Conservation (phyloP, 2,888 invertebrate species). For the Spodoptera picta region DNA sequence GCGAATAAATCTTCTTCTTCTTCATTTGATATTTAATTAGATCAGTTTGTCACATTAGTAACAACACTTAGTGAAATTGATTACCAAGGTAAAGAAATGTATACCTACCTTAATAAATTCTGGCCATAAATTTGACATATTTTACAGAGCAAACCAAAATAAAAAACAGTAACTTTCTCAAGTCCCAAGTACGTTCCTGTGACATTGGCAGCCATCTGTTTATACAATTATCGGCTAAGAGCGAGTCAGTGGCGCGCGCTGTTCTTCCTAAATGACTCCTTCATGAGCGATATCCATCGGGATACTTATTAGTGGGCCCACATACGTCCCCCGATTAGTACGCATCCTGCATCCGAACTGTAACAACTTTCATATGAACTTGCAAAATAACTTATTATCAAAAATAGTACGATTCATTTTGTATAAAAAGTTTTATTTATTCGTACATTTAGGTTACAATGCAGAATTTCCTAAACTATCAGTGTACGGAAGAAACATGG, state of each 20-base stretch:
- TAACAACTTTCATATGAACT: conserved; percentile 13
- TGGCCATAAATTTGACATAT: no score
- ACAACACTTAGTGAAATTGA: no score
- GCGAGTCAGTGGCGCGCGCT: conserved; percentile 85
- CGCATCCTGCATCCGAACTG: conserved; percentile 65
- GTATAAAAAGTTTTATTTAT: neutral
- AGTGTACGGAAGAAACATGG: conserved; percentile 76
- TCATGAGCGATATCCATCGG: conserved; percentile 82
- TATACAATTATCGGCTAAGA: conserved; percentile 88
- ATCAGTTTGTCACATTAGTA: no score
- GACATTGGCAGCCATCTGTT: conserved; percentile 83
- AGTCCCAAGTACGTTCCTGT: conserved; percentile 69
- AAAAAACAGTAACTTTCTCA: conserved; percentile 23
- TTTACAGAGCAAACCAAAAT: neutral
- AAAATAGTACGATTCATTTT: neutral
- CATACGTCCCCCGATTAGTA: conserved; percentile 76
- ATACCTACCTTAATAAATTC: no score
- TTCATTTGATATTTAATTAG: no score
- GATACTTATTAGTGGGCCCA: conserved; percentile 79
- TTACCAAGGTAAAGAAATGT: no score
- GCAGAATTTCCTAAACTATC: conserved; percentile 78
- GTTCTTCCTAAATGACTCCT: conserved; percentile 88
- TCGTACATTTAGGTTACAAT: conserved; percentile 36
- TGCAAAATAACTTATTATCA: neutral
- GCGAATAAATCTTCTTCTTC: no score